A percentile compares a stretch with the other conserved stretches of the same genome.
These are phyloP conservation scores for Metallyticus violacea DNA, from an alignment of 2,888 invertebrate species.

Conservation along the genomic window DNA sequence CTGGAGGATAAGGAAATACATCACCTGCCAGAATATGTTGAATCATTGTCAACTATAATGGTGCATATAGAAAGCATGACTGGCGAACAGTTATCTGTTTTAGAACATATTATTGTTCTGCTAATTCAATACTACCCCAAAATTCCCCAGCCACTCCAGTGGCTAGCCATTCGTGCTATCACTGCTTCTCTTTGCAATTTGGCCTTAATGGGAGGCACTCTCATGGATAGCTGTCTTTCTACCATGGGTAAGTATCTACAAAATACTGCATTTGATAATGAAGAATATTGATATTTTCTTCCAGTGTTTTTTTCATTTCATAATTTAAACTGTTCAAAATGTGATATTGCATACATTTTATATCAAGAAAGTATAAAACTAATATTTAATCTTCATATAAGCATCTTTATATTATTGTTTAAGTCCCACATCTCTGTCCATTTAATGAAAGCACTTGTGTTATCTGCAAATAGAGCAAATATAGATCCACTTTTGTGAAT, in stretches of 20 bases:
- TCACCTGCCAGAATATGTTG: conserved; percentile 52
- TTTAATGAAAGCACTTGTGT: too few species aligned
- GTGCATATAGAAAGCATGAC: conserved; percentile 44
- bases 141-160: conserved; percentile 45
- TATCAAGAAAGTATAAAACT: too few species aligned
- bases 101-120: conserved; percentile 49
- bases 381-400: too few species aligned
- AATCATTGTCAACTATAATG: conserved; percentile 52
- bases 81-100: conserved; percentile 47
- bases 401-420: too few species aligned
- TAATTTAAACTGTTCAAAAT: too few species aligned
- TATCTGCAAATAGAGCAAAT: too few species aligned
- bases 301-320: too few species aligned
- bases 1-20: conserved; percentile 42
- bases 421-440: too few species aligned
- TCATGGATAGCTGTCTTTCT: conserved; percentile 49
- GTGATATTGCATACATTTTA: too few species aligned
- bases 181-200: conserved; percentile 47
- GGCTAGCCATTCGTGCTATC: conserved; percentile 45
- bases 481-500: too few species aligned
- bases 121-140: conserved; percentile 53
- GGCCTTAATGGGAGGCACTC: conserved; percentile 41
- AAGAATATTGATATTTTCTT: too few species aligned
- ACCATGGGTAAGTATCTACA: conserved; percentile 45
- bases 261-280: too few species aligned